phyloP scores from a whole-genome alignment of 2,888 invertebrate species.

The Euproctis similis region DNA sequence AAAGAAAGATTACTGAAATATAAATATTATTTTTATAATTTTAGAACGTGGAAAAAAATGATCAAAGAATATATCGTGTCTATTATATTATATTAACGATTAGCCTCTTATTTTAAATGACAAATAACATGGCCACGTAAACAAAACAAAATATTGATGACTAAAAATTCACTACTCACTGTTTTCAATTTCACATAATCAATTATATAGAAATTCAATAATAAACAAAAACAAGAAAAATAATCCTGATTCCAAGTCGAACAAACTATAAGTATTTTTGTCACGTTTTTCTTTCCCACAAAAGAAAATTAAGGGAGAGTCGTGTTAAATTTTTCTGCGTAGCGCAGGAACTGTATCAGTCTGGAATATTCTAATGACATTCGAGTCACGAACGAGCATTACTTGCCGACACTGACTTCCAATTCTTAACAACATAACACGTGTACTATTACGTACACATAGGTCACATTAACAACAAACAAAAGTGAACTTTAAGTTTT shows the following conservation, averaged over 20 bases:
- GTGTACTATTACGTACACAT: conserved; percentile 29
- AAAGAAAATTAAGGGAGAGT: conserved; percentile 53
- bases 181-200: no score
- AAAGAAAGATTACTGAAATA: no score
- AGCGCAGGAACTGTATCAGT: conserved; percentile 44
- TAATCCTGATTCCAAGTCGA: conserved; percentile 15
- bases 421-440: conserved; percentile 51
- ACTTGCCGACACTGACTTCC: conserved; percentile 74
- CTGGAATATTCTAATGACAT: conserved; percentile 58
- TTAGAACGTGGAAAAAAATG: no score
- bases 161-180: no score
- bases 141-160: no score
- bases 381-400: conserved; percentile 68
- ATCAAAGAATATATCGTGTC: no score
- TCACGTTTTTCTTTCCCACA: conserved; percentile 47
- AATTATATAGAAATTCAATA: no score
- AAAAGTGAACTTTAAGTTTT: conserved; percentile 27
- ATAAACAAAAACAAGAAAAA: conserved; percentile 18
- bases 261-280: conserved; percentile 37
- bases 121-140: no score
- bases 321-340: conserved; percentile 46
- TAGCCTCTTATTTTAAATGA: no score
- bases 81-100: no score
- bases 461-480: conserved; percentile 9
- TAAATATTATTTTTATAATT: no score